Conservation (phyloP, 64 coral and sea anemone genomes). For the Orbicella faveolata region DNA sequence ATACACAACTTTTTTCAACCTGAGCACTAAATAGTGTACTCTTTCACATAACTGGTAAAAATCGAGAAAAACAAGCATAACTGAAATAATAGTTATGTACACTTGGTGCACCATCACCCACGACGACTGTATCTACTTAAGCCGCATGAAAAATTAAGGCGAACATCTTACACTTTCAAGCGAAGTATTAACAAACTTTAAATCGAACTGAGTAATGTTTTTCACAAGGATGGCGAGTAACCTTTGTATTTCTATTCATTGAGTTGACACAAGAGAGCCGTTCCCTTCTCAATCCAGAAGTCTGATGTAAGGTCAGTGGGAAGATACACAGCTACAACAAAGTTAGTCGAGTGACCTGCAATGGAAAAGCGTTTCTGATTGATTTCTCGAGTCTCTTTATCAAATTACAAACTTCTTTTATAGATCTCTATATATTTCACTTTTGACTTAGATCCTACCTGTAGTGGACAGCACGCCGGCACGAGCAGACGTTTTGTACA, state of each 20-base stretch:
- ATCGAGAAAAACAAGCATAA: background rate
- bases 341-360: conserved; percentile 97
- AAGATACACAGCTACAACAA: conserved; percentile 92
- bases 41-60: background rate
- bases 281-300: conserved; percentile 98
- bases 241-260: conserved; percentile 58
- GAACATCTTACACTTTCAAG: background rate
- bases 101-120: background rate
- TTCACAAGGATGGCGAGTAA: conserved; percentile 16
- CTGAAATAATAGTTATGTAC: background rate
- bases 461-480: conserved; percentile 97
- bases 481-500: conserved; percentile 95
- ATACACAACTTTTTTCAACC: background rate
- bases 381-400: background rate
- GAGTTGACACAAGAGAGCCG: conserved; percentile 87
- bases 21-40: background rate
- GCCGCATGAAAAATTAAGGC: background rate
- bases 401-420: background rate
- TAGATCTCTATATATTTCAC: background rate
- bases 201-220: background rate
- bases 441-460: conserved; percentile 34
- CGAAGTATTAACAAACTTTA: background rate
- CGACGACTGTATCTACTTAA: too few species aligned
- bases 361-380: background rate
- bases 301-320: conserved; percentile 73